Evolutionary conservation across 1,140 invertebrate species (phyloP), one percentile per base, ranked within the genome.

Genomic region (Stenopsyche tienmushanensis): DNA sequence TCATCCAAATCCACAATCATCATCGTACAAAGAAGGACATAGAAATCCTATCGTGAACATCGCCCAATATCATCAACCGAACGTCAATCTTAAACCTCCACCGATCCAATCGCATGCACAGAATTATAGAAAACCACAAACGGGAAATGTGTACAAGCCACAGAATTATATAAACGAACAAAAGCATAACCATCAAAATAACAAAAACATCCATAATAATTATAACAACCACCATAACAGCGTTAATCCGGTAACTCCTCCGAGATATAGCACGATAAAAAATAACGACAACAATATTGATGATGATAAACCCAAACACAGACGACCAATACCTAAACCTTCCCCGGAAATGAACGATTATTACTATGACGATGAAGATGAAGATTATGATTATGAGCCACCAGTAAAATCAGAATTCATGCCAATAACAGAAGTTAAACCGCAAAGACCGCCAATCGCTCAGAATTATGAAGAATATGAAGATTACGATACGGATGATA

Each of bases 361-460:
- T 60, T 80, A 82, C 71, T 80, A 83, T 57, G 80, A 82, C 60
- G 78, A 84, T 24, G 78, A 83, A 23, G 78, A 80, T 50, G 79
- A 80, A 49, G 74, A 81, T 65, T 79, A 77, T 67, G 79, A 82
- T 72, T 79, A 80, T 60, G 83, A 84, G 69, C 83, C 83, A 52
- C 77, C 76, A 7, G 82, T 83, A 0, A 81, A 84, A 73, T 81
- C 83, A 3, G 80, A 83, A 57, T 84, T 83, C 66, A 84, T 84
- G 83, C 83, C 83, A 3, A 83, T 82, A 75, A 80, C 83, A 3
- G 83, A 85, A 76, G 78, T 81, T 0, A 80, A 73, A 66, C 80
- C 80, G 25, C 77, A 80, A 67, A 72, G 80, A 62, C 80, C 80
- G 13, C 74, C 72, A 0, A 80, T 81, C 74, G 80, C 80, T 24